Percentiles rank a stretch among this genome's conserved stretches.
These are phyloP conservation scores for Eupithecia pulchellata DNA, from an alignment of 2,888 invertebrate species.

Conservation along the genomic window DNA sequence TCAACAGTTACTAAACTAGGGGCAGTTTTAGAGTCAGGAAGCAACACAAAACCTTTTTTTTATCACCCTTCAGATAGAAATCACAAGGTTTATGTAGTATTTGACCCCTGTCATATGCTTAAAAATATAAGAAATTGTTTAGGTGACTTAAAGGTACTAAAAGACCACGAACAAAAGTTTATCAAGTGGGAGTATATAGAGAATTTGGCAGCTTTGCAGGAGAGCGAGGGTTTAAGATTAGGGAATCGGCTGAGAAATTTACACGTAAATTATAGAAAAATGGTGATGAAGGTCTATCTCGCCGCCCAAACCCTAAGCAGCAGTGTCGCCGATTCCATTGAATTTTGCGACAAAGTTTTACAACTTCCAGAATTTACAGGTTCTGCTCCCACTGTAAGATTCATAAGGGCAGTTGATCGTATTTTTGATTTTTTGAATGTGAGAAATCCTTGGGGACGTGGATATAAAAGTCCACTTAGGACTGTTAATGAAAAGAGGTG, in stretches of 20 bases:
- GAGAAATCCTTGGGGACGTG: constrained; percentile 29
- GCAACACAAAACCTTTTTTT: too few species aligned
- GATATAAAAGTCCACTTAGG: background rate
- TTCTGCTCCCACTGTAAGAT: constrained; percentile 25
- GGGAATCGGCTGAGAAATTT: constrained; percentile 24
- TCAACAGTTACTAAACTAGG: too few species aligned
- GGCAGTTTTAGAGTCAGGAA: too few species aligned
- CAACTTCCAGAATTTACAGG: constrained; percentile 26
- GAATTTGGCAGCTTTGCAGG: constrained; percentile 23
- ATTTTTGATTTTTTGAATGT: constrained; percentile 39
- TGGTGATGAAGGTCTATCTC: constrained; percentile 35
- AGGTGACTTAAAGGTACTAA: constrained; percentile 1
- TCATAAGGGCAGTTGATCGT: constrained; percentile 23
- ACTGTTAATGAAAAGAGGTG: constrained; percentile 20
- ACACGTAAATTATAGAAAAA: constrained; percentile 32
- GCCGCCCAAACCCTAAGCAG: constrained; percentile 39
- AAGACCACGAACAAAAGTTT: too few species aligned
- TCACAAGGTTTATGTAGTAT: too few species aligned
- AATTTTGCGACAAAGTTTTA: constrained; percentile 34
- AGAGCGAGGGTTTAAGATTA: constrained; percentile 27
- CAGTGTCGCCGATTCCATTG: constrained; percentile 37
- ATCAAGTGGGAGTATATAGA: constrained; percentile 1
- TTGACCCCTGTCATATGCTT: too few species aligned
- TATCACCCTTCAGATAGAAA: too few species aligned
- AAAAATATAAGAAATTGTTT: too few species aligned